Evolutionary conservation across 2,888 invertebrate genomes (phyloP).

Genomic region (Dexiosoma caninum): DNA sequence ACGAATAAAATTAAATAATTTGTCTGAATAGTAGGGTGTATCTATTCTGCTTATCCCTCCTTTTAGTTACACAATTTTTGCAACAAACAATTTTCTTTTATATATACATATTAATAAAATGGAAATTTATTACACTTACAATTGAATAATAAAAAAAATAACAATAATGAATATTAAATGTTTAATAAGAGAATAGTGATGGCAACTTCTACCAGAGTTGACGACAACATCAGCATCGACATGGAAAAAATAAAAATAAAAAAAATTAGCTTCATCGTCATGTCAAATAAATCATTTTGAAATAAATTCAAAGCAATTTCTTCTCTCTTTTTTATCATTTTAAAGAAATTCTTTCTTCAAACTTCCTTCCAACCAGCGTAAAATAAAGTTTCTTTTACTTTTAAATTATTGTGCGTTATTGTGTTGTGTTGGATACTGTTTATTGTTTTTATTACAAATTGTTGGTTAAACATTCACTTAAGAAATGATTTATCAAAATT

Average conservation of each 20-base stretch:
- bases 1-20: too few species aligned
- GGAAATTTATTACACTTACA: conserved; percentile 28
- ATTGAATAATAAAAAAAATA: conserved; percentile 4
- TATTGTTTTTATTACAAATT: conserved; percentile 51
- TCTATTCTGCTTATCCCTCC: not conserved
- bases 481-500: conserved; percentile 44
- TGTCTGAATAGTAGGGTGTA: not conserved
- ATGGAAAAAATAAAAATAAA: not conserved
- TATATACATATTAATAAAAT: conserved; percentile 45
- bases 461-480: conserved; percentile 61
- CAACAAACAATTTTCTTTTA: conserved; percentile 47
- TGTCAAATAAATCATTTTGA: conserved; percentile 53
- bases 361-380: not conserved
- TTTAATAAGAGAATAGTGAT: not conserved
- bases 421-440: not conserved
- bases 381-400: not conserved
- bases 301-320: not conserved
- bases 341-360: conserved; percentile 18
- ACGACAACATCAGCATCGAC: not conserved
- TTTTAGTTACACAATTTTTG: not conserved
- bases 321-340: not conserved
- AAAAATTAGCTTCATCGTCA: conserved; percentile 38
- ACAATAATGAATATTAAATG: conserved; percentile 4
- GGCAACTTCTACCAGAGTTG: not conserved
- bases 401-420: conserved; percentile 32